These are phyloP conservation scores for Mimachlamys varia DNA, from an alignment of 2,888 invertebrate species.

Conservation along the genomic window DNA sequence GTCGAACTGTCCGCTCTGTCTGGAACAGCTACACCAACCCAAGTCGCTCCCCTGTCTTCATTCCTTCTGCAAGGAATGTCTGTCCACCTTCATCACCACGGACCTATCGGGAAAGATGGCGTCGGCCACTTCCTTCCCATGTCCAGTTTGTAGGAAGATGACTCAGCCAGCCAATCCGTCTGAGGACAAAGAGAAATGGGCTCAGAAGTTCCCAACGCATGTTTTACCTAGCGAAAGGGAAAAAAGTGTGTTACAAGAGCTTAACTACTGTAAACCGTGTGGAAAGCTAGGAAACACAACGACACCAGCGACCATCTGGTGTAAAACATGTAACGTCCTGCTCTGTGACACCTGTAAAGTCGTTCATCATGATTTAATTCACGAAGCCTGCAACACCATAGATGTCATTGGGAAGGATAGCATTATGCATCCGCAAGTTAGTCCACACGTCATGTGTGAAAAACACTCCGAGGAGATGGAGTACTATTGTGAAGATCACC, in stretches of 20 bases:
- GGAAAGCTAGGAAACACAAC: not conserved
- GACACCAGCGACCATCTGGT: not conserved
- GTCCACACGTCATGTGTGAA: not conserved
- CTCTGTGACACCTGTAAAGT: not conserved
- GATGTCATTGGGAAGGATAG: not conserved
- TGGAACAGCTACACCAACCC: not conserved
- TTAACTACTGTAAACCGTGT: not conserved
- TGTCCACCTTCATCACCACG: not conserved
- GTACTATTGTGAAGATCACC: not conserved
- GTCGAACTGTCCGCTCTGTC: not conserved
- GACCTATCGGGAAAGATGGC: not conserved
- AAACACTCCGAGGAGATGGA: not conserved
- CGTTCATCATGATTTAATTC: not conserved
- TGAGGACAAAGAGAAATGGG: not conserved
- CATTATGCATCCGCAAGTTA: not conserved
- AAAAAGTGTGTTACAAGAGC: not conserved
- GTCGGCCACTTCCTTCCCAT: not conserved
- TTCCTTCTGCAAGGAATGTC: conserved; percentile 9
- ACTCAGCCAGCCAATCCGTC: not conserved
- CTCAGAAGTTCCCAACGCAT: not conserved
- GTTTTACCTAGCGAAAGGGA: not conserved
- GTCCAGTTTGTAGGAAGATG: not conserved
- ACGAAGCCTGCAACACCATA: not conserved
- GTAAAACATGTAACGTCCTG: not conserved
- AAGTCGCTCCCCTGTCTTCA: not conserved